Percentiles rank a stretch among this genome's conserved stretches.
Conservation (phyloP, 1,140 invertebrate genomes). For the Paracyclopina nana region DNA sequence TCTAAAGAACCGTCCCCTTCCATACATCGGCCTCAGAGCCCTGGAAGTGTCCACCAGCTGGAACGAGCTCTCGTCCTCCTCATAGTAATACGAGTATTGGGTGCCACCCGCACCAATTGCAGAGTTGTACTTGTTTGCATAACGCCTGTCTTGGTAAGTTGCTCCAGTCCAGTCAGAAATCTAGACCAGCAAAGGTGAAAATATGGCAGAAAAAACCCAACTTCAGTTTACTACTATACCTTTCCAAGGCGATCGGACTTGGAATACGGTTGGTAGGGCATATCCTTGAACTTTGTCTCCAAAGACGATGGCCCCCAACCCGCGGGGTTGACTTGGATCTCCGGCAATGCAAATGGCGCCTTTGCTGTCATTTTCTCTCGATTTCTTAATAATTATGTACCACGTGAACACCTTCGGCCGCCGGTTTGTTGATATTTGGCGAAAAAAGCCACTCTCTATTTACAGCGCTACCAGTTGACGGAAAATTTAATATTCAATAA, state of each 20-base stretch:
- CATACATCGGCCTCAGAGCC: conserved; percentile 71
- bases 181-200: too few species aligned
- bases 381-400: too few species aligned
- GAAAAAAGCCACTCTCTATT: too few species aligned
- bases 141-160: conserved; percentile 66
- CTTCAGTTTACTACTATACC: too few species aligned
- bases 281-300: conserved; percentile 85
- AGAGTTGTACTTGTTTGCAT: conserved; percentile 66
- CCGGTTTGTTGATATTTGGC: too few species aligned
- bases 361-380: too few species aligned
- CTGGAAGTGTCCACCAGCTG: conserved; percentile 86
- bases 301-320: conserved; percentile 91
- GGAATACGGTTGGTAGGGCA: conserved; percentile 94
- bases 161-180: conserved; percentile 93
- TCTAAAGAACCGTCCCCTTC: conserved; percentile 60
- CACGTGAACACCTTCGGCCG: too few species aligned
- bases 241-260: conserved; percentile 91
- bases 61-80: conserved; percentile 96
- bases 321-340: conserved; percentile 58
- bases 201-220: too few species aligned
- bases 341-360: not conserved
- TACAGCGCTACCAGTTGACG: too few species aligned
- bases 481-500: too few species aligned
- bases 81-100: conserved; percentile 92
- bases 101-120: conserved; percentile 73